Conservation (phyloP, 1,140 invertebrate genomes). For the Lycorma delicatula region DNA sequence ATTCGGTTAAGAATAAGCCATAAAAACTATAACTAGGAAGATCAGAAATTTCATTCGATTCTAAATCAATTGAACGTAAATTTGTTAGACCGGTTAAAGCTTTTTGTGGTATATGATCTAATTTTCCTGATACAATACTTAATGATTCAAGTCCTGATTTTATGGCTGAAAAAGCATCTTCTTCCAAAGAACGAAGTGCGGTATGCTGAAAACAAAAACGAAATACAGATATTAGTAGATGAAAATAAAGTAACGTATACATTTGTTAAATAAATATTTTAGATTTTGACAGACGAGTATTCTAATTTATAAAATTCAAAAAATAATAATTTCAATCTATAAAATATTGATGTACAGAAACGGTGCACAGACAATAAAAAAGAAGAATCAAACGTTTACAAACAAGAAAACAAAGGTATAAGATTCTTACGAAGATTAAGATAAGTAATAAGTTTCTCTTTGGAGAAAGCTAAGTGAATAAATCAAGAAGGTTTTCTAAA, state of each 20-base stretch:
- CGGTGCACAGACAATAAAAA: neutral
- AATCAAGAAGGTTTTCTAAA: too few species aligned
- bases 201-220: neutral
- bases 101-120: constrained; percentile 70
- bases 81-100: constrained; percentile 62
- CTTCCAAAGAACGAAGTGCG: constrained; percentile 41
- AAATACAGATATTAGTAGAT: neutral
- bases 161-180: constrained; percentile 61
- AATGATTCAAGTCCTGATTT: constrained; percentile 68
- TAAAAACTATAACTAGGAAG: constrained; percentile 81
- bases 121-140: constrained; percentile 68
- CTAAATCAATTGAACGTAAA: constrained; percentile 70
- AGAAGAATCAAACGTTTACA: neutral
- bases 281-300: neutral
- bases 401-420: too few species aligned
- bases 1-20: constrained; percentile 66
- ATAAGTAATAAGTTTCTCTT: too few species aligned
- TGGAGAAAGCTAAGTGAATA: too few species aligned
- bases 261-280: neutral
- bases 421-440: too few species aligned
- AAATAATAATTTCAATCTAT: neutral
- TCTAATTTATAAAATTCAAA: neutral
- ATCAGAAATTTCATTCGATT: constrained; percentile 72
- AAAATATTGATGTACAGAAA: neutral
- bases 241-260: neutral